Conservation (phyloP, 1,140 invertebrate species). For the Bombus superbus region DNA sequence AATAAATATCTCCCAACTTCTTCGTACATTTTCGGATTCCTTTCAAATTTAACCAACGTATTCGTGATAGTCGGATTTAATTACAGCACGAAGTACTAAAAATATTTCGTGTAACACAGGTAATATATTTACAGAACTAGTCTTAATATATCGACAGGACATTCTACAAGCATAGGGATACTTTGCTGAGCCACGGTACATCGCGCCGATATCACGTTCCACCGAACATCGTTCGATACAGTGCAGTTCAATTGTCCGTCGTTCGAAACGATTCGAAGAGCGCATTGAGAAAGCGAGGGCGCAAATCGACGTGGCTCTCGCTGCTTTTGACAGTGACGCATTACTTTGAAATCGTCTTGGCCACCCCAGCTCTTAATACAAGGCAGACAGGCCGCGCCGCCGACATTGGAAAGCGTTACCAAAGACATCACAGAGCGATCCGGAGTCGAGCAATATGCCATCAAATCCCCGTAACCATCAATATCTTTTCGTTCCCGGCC, state of each 20-base stretch:
- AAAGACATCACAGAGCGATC: conserved; percentile 82
- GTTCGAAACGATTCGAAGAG: background rate
- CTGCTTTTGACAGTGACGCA: conserved; percentile 68
- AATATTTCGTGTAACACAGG: background rate
- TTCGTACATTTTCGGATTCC: background rate
- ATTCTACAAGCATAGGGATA: background rate
- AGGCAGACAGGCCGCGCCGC: conserved; percentile 41
- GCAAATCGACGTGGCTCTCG: conserved; percentile 40
- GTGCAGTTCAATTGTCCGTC: conserved; percentile 23
- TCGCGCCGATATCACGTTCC: background rate
- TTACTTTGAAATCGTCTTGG: conserved; percentile 72
- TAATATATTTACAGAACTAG: background rate
- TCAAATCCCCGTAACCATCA: conserved; percentile 83
- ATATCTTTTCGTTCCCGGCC: conserved; percentile 75
- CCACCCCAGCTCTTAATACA: conserved; percentile 49
- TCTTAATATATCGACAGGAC: too few species aligned
- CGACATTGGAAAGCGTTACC: conserved; percentile 77
- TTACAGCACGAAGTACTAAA: background rate
- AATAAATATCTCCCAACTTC: too few species aligned
- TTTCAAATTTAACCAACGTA: background rate
- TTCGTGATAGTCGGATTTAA: background rate
- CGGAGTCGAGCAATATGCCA: conserved; percentile 81
- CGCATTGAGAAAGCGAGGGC: conserved; percentile 1
- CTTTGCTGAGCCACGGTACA: background rate
- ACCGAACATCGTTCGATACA: background rate